Percentiles rank a stretch among this genome's conserved stretches.
These are phyloP conservation scores for Nymphalis c-album DNA, from an alignment of 2,888 invertebrate genomes.

Conservation along the genomic window DNA sequence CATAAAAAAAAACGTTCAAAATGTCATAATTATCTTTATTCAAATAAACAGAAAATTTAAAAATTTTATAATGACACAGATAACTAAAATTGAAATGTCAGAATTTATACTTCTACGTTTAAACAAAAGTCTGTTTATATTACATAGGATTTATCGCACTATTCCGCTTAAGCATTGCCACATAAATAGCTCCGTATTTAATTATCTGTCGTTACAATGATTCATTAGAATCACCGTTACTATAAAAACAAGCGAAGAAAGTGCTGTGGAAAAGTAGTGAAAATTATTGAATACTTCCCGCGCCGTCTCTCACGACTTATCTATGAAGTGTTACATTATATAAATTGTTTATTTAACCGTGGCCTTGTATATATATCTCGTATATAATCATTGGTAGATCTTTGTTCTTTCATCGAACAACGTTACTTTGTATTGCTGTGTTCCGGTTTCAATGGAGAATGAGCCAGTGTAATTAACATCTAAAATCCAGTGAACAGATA, in stretches of 20 bases:
- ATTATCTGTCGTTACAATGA: constrained; percentile 1
- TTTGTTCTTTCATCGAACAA: too few relatives aligned
- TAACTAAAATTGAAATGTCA: not conserved
- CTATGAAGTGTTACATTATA: constrained; percentile 18
- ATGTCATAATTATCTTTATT: too few relatives aligned
- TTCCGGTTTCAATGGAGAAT: too few relatives aligned
- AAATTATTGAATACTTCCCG: constrained; percentile 62
- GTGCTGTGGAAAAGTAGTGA: constrained; percentile 64
- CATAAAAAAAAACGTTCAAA: too few relatives aligned
- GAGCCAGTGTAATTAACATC: too few relatives aligned
- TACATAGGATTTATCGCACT: not conserved
- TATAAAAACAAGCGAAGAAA: constrained; percentile 49
- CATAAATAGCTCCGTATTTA: not conserved
- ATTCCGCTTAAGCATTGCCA: not conserved
- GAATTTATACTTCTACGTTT: not conserved
- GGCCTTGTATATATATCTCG: not conserved
- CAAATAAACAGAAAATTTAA: too few relatives aligned
- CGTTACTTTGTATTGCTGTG: too few relatives aligned
- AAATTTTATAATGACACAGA: too few relatives aligned
- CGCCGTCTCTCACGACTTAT: constrained; percentile 48
- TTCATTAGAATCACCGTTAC: constrained; percentile 18
- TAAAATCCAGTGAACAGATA: too few relatives aligned
- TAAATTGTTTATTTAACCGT: not conserved
- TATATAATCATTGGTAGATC: too few relatives aligned
- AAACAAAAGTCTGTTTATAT: not conserved